Percentiles rank a stretch among this genome's conserved stretches.
Conservation (phyloP, 2,888 invertebrate genomes). For the Anarsia innoxiella region DNA sequence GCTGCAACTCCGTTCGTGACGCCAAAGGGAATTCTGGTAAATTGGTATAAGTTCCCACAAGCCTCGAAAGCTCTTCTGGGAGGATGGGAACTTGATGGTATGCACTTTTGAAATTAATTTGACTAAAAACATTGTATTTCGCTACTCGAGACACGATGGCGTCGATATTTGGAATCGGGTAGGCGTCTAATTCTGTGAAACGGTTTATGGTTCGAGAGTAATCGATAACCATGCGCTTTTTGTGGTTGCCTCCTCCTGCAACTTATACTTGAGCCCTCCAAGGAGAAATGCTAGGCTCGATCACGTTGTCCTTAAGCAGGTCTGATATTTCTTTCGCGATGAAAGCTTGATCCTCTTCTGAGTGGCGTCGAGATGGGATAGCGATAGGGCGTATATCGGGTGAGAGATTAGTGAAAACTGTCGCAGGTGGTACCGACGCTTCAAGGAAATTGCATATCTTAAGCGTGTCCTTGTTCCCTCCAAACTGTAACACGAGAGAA, state of each 20-base stretch:
- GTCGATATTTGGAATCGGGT: conserved; percentile 20
- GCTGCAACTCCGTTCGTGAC: conserved; percentile 11
- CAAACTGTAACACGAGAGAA: background rate
- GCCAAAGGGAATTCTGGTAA: conserved; percentile 11
- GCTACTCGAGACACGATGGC: conserved; percentile 12
- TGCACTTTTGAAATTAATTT: conserved; percentile 4
- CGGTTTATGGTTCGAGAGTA: conserved; percentile 24
- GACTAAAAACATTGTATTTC: conserved; percentile 4
- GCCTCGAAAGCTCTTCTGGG: conserved; percentile 11
- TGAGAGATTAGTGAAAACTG: background rate
- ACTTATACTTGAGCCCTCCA: conserved; percentile 22
- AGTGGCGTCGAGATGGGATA: background rate
- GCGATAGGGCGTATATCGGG: conserved; percentile 7
- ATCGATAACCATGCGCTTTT: conserved; percentile 22
- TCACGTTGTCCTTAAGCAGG: background rate
- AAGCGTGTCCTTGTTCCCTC: background rate
- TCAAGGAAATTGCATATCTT: background rate
- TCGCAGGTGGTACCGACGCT: background rate
- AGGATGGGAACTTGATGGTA: conserved; percentile 12
- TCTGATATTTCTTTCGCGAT: background rate
- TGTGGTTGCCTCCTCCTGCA: conserved; percentile 16
- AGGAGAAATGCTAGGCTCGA: conserved; percentile 14
- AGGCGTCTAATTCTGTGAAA: conserved; percentile 21
- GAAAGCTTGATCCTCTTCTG: background rate
- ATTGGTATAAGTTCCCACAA: conserved; percentile 9